Evolutionary conservation across 2,797 vertebrate genomes (phyloP).

Genomic region (Morelia viridis): DNA sequence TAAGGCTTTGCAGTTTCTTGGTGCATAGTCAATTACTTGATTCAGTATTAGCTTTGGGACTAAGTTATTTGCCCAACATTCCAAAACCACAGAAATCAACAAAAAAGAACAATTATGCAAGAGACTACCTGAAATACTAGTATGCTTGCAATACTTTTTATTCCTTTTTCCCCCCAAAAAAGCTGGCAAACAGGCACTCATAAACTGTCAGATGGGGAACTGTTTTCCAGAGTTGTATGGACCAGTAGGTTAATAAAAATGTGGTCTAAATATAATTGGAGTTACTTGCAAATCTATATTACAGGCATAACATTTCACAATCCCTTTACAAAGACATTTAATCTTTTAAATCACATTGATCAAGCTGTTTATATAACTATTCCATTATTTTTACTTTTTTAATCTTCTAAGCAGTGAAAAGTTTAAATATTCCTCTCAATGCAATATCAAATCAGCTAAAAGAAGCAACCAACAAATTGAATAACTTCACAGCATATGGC

Average conservation of each 20-base stretch:
- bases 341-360: not conserved
- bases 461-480: not conserved
- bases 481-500: not conserved
- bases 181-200: not conserved
- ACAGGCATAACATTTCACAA: not conserved
- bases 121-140: not conserved
- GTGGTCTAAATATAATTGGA: not conserved
- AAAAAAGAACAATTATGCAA: not conserved
- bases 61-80: not conserved
- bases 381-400: not conserved
- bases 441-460: not conserved
- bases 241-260: not conserved
- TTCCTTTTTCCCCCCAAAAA: not conserved
- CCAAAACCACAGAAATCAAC: not conserved
- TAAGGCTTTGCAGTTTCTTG: not conserved
- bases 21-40: not conserved
- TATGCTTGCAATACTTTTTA: not conserved
- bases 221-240: not conserved
- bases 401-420: not conserved
- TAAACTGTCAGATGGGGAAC: not conserved
- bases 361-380: not conserved
- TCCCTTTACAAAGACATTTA: not conserved
- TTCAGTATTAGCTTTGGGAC: not conserved
- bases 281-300: not conserved
- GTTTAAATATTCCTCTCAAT: not conserved